Evolutionary conservation across 2,797 vertebrate genomes (phyloP), one percentile per base, ranked within the genome.

Genomic region (Heteromormyrus szaboi): DNA sequence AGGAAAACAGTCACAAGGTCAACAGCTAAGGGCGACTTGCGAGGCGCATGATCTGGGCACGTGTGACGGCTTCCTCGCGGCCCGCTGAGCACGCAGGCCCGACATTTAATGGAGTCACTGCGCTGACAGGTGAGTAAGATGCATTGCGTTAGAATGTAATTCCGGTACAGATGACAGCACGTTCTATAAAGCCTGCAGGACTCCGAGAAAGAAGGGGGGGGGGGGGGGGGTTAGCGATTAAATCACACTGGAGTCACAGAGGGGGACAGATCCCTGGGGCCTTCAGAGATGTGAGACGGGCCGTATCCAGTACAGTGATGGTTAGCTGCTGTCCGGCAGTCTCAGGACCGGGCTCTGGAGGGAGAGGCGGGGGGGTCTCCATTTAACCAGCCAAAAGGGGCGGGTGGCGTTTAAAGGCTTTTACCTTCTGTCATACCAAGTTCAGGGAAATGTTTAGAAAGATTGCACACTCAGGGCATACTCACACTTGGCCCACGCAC

Each of bases 131-230:
- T n/a, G 76, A 81, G 41, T 46, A 72, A 72, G 33, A 72, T 72
- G 14, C 41, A 41, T 22, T 19, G 2, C 17, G 1, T n/a, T 46
- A n/a, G 3, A 44, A 81, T 81, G 41, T n/a, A 41, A 81, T 81
- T 81, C 17, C 8, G 19, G 41, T 46, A 81, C 76, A 81, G 44
- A 81, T 44, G 41, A n/a, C 19, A 81, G 76, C 76, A 46, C 41
- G 19, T 81, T 81, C 76, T 81, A n/a, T 46, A 81, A n/a, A 81
- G 76, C 76, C 76, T 81, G 76, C 76, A 81, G 76, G 76, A 81
- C 76, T 46, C 17, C 19, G 19, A 19, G 72, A 8, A 44, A 33
- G 65, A 68, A 25, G 22, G 0, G 25, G 7, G 11, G 25, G 62
- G 25, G 22, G 59, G 9, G 62, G 25, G 22, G 0, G 33, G 33